phyloP scores from a whole-genome alignment of 1,140 invertebrate genomes.

The Eumaeus atala region DNA sequence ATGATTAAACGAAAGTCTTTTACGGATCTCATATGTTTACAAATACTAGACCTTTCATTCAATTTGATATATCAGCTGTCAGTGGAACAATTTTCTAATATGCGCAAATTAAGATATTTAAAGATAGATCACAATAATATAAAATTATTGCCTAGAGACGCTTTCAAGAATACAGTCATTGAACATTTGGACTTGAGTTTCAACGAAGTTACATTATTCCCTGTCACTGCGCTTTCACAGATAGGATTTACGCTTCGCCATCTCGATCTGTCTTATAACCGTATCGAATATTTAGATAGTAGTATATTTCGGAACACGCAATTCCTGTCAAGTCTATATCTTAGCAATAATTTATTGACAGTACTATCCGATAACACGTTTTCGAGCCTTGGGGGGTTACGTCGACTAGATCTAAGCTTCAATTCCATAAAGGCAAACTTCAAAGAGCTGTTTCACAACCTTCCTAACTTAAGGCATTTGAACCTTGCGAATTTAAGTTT shows the following conservation, averaged over 20 bases:
- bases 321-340: conserved; percentile 84
- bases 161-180: conserved; percentile 85
- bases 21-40: conserved; percentile 81
- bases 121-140: conserved; percentile 86
- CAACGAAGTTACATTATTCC: conserved; percentile 86
- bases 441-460: conserved; percentile 91
- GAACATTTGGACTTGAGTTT: conserved; percentile 87
- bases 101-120: conserved; percentile 83
- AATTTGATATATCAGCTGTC: conserved; percentile 86
- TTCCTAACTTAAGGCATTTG: conserved; percentile 85
- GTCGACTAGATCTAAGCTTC: conserved; percentile 85
- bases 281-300: conserved; percentile 89
- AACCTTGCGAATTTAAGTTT: conserved; percentile 84
- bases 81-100: conserved; percentile 87
- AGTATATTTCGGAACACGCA: conserved; percentile 89
- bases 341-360: conserved; percentile 87
- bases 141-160: conserved; percentile 83
- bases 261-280: conserved; percentile 86
- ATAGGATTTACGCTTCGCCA: conserved; percentile 84
- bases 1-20: conserved; percentile 84
- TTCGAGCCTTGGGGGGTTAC: conserved; percentile 84
- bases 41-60: conserved; percentile 85
- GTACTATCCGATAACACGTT: conserved; percentile 93
- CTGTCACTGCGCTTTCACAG: conserved; percentile 81
- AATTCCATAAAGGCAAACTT: conserved; percentile 90